Percentiles rank a stretch among this genome's conserved stretches.
Evolutionary conservation across 2,888 invertebrate species (phyloP).

Genomic region (Himalopsyche kuldschensis): DNA sequence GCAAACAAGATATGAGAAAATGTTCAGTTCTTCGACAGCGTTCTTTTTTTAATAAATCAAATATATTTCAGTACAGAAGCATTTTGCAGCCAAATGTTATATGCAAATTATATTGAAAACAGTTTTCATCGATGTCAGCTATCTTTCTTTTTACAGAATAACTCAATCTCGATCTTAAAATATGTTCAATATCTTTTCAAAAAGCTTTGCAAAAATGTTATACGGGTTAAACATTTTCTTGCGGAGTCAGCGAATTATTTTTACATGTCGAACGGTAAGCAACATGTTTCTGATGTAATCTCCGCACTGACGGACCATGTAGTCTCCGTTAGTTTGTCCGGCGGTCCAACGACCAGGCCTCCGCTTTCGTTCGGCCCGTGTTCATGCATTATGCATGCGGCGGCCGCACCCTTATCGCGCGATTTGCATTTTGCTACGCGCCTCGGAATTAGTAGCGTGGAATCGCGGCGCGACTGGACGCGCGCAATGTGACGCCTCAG

Average conservation of each 20-base stretch:
- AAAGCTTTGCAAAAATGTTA: background rate
- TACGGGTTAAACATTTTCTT: background rate
- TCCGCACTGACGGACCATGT: background rate
- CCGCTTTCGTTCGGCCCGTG: background rate
- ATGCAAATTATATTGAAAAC: background rate
- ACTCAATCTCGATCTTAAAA: background rate
- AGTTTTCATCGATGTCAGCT: background rate
- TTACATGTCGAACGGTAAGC: background rate
- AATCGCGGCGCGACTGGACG: background rate
- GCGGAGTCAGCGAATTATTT: background rate
- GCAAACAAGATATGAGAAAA: too few species aligned
- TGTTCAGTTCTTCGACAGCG: too few species aligned
- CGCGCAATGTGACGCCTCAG: background rate
- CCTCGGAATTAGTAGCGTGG: background rate
- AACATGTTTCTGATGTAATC: background rate
- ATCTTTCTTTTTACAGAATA: background rate
- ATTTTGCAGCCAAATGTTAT: background rate
- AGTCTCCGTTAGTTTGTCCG: background rate
- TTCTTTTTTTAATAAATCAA: too few species aligned
- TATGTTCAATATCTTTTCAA: background rate
- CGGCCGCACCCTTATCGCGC: background rate
- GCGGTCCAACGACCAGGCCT: background rate
- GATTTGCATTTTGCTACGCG: background rate
- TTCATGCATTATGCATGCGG: background rate
- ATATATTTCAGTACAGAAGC: too few species aligned